These are phyloP conservation scores for Prinia subflava DNA, from an alignment of 2,113 vertebrate genomes.

Conservation along the genomic window DNA sequence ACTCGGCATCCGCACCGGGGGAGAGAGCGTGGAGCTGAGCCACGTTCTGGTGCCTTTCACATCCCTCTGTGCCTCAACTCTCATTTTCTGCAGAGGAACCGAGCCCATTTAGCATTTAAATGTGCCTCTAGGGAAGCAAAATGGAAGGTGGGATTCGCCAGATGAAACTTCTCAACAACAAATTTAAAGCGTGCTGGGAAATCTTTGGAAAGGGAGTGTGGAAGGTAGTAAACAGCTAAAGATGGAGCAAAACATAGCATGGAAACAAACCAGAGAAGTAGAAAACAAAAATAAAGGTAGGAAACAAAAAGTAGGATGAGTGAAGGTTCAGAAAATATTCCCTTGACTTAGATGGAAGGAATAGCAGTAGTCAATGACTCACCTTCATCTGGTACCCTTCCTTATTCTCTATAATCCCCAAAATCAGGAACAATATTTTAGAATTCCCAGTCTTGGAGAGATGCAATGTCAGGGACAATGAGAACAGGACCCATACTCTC, in stretches of 20 bases:
- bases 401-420: neutral
- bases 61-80: neutral
- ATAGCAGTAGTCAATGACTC: neutral
- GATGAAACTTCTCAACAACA: neutral
- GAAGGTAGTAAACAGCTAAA: neutral
- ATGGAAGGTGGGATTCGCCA: neutral
- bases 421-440: neutral
- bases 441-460: neutral
- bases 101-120: neutral
- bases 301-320: neutral
- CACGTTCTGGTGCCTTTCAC: neutral
- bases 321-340: neutral
- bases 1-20: neutral
- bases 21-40: neutral
- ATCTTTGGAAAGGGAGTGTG: neutral
- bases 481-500: neutral
- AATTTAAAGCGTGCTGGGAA: neutral
- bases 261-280: neutral
- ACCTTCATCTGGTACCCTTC: neutral
- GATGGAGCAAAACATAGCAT: neutral
- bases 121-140: neutral
- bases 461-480: neutral
- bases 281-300: neutral
- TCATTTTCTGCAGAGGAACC: neutral
- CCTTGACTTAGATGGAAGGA: neutral